Conservation (phyloP, 2,888 invertebrate species). For the Allolobophora icterica region DNA sequence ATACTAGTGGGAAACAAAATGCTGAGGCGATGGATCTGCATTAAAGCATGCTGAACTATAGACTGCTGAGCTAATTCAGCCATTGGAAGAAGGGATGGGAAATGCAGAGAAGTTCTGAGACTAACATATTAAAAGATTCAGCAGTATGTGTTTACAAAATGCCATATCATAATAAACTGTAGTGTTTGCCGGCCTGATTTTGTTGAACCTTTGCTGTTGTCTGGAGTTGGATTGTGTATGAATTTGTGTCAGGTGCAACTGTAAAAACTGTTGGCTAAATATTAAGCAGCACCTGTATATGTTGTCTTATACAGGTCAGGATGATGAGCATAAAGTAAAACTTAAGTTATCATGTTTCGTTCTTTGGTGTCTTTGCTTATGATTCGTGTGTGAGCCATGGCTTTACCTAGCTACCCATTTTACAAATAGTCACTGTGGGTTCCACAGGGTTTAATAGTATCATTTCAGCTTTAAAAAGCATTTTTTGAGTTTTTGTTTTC, state of each 20-base stretch:
- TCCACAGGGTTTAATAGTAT: background rate
- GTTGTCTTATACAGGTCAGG: background rate
- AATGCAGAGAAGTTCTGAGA: no score
- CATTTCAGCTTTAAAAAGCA: background rate
- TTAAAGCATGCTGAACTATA: no score
- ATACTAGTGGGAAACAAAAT: background rate
- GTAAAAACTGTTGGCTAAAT: no score
- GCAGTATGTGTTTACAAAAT: no score
- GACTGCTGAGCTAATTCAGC: no score
- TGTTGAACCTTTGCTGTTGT: no score
- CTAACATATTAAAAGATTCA: no score
- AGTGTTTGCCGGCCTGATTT: no score
- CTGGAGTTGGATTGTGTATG: no score
- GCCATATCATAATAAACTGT: no score
- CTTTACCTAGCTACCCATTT: background rate
- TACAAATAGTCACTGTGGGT: background rate
- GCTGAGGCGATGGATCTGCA: background rate
- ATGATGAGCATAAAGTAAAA: background rate
- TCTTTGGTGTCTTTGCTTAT: background rate
- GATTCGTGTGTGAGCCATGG: background rate
- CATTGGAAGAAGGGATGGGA: no score
- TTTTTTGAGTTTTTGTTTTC: background rate
- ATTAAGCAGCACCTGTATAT: background rate
- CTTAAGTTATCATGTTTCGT: background rate
- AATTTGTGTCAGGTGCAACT: no score